A percentile compares a stretch with the other conserved stretches of the same genome.
Evolutionary conservation across 2,113 vertebrate genomes (phyloP).

Genomic region (Paramormyrops kingsleyae): DNA sequence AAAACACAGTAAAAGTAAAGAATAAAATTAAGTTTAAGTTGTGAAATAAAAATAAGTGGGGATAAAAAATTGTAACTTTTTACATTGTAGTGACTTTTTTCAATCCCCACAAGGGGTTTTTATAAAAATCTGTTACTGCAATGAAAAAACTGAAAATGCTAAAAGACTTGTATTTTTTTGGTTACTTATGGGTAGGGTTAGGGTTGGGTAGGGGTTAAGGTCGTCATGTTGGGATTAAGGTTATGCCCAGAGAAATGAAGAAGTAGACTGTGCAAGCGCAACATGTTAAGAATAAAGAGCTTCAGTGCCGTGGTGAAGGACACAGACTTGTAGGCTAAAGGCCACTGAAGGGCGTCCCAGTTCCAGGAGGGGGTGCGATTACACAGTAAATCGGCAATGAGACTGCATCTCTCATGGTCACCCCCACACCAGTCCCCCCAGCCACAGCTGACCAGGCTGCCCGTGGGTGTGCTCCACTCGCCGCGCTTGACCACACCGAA

Average conservation of each 20-base stretch:
- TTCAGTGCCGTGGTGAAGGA: not conserved
- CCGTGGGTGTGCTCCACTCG: constrained; percentile 81
- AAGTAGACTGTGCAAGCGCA: not conserved
- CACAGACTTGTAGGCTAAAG: not conserved
- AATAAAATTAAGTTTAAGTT: not conserved
- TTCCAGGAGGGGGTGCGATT: not conserved
- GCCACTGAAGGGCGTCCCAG: not conserved
- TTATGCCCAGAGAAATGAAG: not conserved
- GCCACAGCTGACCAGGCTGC: constrained; percentile 73
- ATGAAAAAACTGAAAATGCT: not conserved
- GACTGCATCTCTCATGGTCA: not conserved
- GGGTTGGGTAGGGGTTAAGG: not conserved
- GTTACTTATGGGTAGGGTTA: not conserved
- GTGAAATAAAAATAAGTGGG: not conserved
- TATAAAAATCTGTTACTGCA: not conserved
- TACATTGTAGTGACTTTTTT: not conserved
- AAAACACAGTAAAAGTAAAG: not conserved
- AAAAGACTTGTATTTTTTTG: not conserved
- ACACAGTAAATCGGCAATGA: not conserved
- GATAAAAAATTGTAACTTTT: not conserved
- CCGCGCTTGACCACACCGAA: constrained; percentile 88
- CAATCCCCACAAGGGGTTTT: not conserved
- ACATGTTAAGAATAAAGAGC: not conserved
- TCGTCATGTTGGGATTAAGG: not conserved
- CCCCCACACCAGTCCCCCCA: not conserved